Evolutionary conservation across 2,113 vertebrate genomes (phyloP).

Genomic region (Nerophis ophidion): DNA sequence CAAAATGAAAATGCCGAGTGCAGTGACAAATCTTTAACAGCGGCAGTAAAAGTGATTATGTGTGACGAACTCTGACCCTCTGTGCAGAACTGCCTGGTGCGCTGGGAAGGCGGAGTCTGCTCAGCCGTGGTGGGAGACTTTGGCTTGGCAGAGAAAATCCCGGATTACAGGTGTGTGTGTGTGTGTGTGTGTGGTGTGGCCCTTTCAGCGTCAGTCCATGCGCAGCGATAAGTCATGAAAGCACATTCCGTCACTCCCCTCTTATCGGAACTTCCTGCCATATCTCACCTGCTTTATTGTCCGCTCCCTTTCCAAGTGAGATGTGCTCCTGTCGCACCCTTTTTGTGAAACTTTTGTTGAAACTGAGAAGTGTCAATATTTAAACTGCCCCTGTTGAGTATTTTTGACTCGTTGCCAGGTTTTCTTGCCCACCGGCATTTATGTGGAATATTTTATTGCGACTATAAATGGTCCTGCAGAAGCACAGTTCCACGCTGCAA

Average conservation of each 20-base stretch:
- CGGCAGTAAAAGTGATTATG: not conserved
- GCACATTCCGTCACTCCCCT: constrained; percentile 17
- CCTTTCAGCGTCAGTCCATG: constrained; percentile 8
- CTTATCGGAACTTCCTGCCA: not conserved
- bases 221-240: constrained; percentile 17
- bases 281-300: not conserved
- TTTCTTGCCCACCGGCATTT: constrained; percentile 21
- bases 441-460: constrained; percentile 7
- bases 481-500: not conserved
- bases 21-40: not conserved
- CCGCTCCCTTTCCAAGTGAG: not conserved
- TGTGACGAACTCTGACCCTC: constrained; percentile 5
- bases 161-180: constrained; percentile 81
- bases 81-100: constrained; percentile 89
- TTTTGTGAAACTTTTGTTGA: constrained; percentile 7
- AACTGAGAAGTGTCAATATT: constrained; percentile 9
- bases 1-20: too few species aligned
- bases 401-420: constrained; percentile 1
- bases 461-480: not conserved
- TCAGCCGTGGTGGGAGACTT: constrained; percentile 93
- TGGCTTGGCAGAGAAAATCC: constrained; percentile 94
- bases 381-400: not conserved
- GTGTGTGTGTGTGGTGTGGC: not conserved
- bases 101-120: constrained; percentile 78
- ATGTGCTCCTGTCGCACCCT: not conserved